Conservation (phyloP, 2,113 vertebrate genomes). For the Cranoglanis bouderius region DNA sequence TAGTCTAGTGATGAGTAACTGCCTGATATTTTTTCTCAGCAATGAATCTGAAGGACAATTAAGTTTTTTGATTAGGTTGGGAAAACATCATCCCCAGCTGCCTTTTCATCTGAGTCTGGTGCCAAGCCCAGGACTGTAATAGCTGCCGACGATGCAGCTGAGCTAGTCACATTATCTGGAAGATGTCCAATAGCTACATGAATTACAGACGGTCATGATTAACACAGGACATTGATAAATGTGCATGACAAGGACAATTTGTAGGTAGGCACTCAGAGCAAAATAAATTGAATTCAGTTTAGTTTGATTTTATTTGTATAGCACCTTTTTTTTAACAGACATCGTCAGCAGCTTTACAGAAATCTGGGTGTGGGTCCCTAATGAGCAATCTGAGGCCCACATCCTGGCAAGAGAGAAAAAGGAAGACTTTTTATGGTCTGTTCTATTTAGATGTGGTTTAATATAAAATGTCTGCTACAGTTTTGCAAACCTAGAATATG, state of each 20-base stretch:
- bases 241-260: slow-evolving; percentile 20
- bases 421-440: not conserved
- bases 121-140: slow-evolving; percentile 11
- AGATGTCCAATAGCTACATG: not conserved
- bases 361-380: not conserved
- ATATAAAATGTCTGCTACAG: not conserved
- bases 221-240: slow-evolving; percentile 27
- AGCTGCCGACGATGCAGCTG: slow-evolving; percentile 20
- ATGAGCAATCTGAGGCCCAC: not conserved
- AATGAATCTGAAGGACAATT: slow-evolving; percentile 2
- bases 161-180: slow-evolving; percentile 26
- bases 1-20: not conserved
- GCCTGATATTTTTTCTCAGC: not conserved
- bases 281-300: slow-evolving; percentile 11
- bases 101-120: slow-evolving; percentile 19
- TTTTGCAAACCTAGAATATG: not conserved
- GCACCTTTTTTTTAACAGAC: not conserved
- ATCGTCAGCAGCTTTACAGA: slow-evolving; percentile 9
- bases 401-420: not conserved
- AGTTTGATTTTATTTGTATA: not conserved
- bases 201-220: slow-evolving; percentile 18
- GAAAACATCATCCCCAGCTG: slow-evolving; percentile 22
- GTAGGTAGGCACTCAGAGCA: slow-evolving; percentile 15
- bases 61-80: slow-evolving; percentile 25
- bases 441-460: not conserved